Evolutionary conservation across 2,797 vertebrate genomes (phyloP), one percentile per base, ranked within the genome.

Genomic region (Melanotaenia pygmaea): DNA sequence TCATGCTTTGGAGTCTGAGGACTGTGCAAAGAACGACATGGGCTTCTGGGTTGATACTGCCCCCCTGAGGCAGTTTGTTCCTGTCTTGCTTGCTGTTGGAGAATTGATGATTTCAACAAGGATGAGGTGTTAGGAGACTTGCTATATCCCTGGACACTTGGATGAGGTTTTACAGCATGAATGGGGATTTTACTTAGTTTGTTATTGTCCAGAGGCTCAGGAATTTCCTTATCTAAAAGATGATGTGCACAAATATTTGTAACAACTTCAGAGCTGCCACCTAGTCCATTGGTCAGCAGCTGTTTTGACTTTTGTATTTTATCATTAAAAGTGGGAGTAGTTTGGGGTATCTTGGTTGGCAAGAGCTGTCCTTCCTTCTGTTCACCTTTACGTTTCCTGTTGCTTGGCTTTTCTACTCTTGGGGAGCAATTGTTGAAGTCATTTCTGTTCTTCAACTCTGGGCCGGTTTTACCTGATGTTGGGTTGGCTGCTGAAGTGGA

Each of bases 371-470:
- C 95, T 0, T 95, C 95, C 37, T 93, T 94, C 71, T 94, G 93
- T 67, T 96, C 95, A 0, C 88, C 91, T 74, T 94, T 95, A 59
- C 91, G 93, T 86, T 97, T 98, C 64, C 93, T 92, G 79, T 88
- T 93, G 26, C 90, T 88, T 10, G 78, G 7, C 82, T 94, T 96
- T 73, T 97, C 96, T 11, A 86, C 0, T 86, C 92, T 93, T 0
- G 92, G 94, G 14, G 94, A 94, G 0, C 94, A 89, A 91, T 95
- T 96, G 90, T 96, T 96, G 43, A 97, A 95, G 76, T 97, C 96
- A 0, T 95, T 95, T 87, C 95, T 94, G 88, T 85, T 94, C 87
- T 97, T 97, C 60, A 96, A 71, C 62, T 97, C 96, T 0, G 94
- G 92, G 60, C 94, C 87, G 0, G 89, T 92, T 88, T 95, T 95